Conservation (phyloP, 2,797 vertebrate genomes). For the Pangasius djambal region DNA sequence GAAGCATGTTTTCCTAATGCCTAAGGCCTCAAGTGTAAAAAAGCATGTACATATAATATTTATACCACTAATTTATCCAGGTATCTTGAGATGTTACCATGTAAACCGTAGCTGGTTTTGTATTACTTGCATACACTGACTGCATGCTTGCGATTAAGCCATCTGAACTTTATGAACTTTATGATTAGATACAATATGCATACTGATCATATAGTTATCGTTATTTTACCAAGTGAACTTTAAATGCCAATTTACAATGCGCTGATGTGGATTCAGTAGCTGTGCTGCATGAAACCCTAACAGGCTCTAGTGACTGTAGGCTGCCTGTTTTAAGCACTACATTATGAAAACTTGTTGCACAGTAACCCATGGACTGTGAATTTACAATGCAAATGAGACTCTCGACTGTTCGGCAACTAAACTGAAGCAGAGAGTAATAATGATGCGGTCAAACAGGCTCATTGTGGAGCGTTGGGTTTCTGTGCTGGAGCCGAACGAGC, state of each 20-base stretch:
- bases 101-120: conserved; percentile 50
- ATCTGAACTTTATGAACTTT: conserved; percentile 33
- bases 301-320: conserved; percentile 18
- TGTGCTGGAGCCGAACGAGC: background rate
- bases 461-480: conserved; percentile 16
- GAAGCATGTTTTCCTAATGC: conserved; percentile 45
- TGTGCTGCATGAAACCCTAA: conserved; percentile 28
- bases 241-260: conserved; percentile 28
- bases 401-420: background rate
- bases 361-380: conserved; percentile 37
- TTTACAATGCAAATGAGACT: conserved; percentile 12
- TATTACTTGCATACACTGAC: conserved; percentile 54
- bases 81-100: conserved; percentile 56
- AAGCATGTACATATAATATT: conserved; percentile 64
- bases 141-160: conserved; percentile 57
- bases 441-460: conserved; percentile 6
- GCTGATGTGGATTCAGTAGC: conserved; percentile 24
- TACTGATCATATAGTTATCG: conserved; percentile 22
- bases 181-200: conserved; percentile 32
- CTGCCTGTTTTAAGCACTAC: conserved; percentile 33
- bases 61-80: conserved; percentile 65
- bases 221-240: conserved; percentile 39
- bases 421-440: background rate
- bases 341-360: conserved; percentile 18
- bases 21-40: conserved; percentile 37